These are phyloP conservation scores for Melanargia galathea DNA, from an alignment of 2,888 invertebrate species.

Conservation along the genomic window DNA sequence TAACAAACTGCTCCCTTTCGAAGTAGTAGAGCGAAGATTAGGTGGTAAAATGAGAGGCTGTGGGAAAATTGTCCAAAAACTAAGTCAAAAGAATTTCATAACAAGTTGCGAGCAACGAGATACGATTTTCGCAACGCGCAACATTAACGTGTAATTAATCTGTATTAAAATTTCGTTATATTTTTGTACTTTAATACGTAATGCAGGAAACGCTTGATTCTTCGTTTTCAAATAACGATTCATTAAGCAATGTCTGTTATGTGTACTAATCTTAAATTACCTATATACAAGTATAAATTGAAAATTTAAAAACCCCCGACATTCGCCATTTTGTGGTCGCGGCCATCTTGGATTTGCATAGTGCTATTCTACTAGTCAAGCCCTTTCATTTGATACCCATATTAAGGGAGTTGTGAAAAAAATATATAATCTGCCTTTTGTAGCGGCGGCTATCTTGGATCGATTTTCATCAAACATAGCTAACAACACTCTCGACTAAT, in stretches of 20 bases:
- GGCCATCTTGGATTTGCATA: too few relatives aligned
- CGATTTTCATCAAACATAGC: too few relatives aligned
- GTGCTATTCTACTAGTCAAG: too few relatives aligned
- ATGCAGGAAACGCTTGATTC: slow-evolving; percentile 17
- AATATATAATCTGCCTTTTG: too few relatives aligned
- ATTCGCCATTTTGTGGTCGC: too few relatives aligned
- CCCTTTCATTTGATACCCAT: too few relatives aligned
- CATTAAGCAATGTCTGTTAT: background rate
- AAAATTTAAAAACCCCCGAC: too few relatives aligned
- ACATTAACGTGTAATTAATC: background rate
- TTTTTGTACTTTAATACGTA: slow-evolving; percentile 1
- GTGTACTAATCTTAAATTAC: background rate
- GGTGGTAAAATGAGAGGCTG: background rate
- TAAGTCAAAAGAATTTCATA: background rate
- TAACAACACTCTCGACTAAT: too few relatives aligned
- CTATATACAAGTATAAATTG: too few relatives aligned
- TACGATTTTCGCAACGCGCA: slow-evolving; percentile 10
- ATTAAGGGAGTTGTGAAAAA: too few relatives aligned
- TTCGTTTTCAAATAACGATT: slow-evolving; percentile 8
- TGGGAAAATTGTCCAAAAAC: slow-evolving; percentile 2
- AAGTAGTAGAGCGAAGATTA: background rate
- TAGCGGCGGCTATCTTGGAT: too few relatives aligned
- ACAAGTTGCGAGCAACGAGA: background rate
- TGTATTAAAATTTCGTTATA: slow-evolving; percentile 12
- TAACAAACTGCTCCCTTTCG: background rate